These are phyloP conservation scores for Bombus pascuorum DNA, from an alignment of 1,140 invertebrate genomes.

Conservation along the genomic window DNA sequence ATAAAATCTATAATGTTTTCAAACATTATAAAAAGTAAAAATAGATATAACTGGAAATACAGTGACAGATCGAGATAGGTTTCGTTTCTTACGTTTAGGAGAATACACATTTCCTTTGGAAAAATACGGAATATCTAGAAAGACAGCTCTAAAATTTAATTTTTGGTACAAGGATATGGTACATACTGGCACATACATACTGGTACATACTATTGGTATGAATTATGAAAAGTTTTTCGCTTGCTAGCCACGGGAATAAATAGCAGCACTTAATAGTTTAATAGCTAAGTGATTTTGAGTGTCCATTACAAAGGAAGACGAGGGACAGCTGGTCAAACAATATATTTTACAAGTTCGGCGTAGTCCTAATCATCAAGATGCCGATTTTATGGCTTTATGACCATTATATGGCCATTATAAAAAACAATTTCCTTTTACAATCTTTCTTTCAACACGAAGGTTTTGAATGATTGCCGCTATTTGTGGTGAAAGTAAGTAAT, in stretches of 20 bases:
- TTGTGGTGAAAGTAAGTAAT: conserved; percentile 6
- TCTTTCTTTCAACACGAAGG: conserved; percentile 31
- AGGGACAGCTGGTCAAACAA: conserved; percentile 7
- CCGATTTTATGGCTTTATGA: conserved; percentile 65
- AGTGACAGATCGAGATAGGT: conserved; percentile 5
- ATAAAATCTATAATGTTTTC: conserved; percentile 8
- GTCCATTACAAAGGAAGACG: background rate
- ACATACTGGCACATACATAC: too few relatives aligned
- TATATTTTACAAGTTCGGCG: conserved; percentile 26
- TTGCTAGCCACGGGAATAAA: conserved; percentile 22
- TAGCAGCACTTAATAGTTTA: background rate
- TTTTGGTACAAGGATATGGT: background rate
- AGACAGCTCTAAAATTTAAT: too few relatives aligned
- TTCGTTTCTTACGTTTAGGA: conserved; percentile 33
- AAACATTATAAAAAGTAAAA: conserved; percentile 24
- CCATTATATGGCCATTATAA: conserved; percentile 46
- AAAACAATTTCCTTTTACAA: conserved; percentile 62
- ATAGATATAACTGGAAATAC: conserved; percentile 19
- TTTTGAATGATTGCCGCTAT: conserved; percentile 1
- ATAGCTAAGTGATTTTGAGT: conserved; percentile 18
- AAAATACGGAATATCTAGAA: too few relatives aligned
- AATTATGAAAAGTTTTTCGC: background rate
- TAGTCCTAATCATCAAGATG: background rate
- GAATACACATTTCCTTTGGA: conserved; percentile 7
- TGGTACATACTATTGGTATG: background rate